Evolutionary conservation across 2,797 vertebrate species (phyloP).

Genomic region (Carapus acus): DNA sequence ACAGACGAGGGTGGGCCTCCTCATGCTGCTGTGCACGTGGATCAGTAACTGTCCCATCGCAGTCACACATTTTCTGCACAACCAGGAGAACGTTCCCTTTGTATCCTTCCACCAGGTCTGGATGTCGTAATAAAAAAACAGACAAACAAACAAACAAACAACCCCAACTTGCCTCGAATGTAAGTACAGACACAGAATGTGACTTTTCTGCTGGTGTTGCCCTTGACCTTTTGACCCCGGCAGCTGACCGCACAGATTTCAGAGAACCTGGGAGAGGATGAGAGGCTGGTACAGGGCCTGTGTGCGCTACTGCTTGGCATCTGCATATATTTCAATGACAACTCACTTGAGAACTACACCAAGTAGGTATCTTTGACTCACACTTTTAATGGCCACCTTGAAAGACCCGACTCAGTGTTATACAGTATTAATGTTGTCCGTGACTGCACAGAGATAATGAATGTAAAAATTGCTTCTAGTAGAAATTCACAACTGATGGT

Average conservation of each 20-base stretch:
- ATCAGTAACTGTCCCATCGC: conserved; percentile 95
- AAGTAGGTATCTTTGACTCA: conserved; percentile 75
- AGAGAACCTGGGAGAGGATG: conserved; percentile 96
- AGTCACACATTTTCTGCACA: conserved; percentile 97
- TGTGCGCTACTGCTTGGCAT: conserved; percentile 94
- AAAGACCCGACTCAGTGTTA: neutral
- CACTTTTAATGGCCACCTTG: neutral
- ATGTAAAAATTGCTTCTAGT: neutral
- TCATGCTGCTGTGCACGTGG: conserved; percentile 98
- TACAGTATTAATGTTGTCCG: neutral
- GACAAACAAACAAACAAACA: no score
- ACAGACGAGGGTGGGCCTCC: conserved; percentile 92
- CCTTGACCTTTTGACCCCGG: conserved; percentile 69
- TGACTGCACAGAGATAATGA: neutral
- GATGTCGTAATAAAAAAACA: no score
- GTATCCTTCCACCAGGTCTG: conserved; percentile 85
- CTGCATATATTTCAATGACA: conserved; percentile 97
- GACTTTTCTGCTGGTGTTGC: conserved; percentile 7
- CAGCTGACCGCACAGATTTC: conserved; percentile 97
- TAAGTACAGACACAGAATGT: no score
- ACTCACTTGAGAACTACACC: conserved; percentile 91
- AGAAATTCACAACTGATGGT: neutral
- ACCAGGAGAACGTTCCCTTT: conserved; percentile 94
- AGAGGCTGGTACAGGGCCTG: conserved; percentile 92
- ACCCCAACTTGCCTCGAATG: no score